Evolutionary conservation across 2,888 invertebrate species (phyloP), one percentile per base, ranked within the genome.

Genomic region (Cetonia aurata): DNA sequence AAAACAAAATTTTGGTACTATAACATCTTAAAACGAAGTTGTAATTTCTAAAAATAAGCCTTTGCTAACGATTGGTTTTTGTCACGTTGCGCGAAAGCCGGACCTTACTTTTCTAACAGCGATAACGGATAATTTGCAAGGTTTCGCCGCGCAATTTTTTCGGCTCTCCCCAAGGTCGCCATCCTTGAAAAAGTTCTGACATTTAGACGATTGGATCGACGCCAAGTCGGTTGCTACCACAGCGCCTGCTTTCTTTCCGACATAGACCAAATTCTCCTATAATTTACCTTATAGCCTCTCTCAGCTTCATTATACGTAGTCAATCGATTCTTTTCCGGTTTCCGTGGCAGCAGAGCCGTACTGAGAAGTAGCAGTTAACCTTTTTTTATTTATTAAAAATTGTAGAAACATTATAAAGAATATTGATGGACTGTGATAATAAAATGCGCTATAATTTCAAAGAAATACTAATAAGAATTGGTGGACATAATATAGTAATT

Each of bases 211-310:
- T 70, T 74, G 74, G 74, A 59, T 25, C 25, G 8, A 48, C 17
- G 74, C 74, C 74, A 74, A 71, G 60, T 70, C 73, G 72, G 71
- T 71, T 71, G 50, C 57, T 68, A 65, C 50, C 62, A 50, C 37
- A n/a, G n/a, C 50, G 44, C 48, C 56, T 42, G 42, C 52, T 19
- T 46, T 67, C 53, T 67, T 65, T 52, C 25, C 50, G 25, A 17
- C 50, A 37, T 50, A 65, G 50, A 37, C 62, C 6, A 46, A 31
- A 48, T n/a, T 48, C 12, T 65, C 50, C 50, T 48, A 13, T 31
- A 65, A 65, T 42, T 42, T 50, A 4, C 31, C 15, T 13, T 25
- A n/a, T n/a, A 25, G 25, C 25, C 25, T 25, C 25, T 25, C 1
- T 25, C 17, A n/a, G 6, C 17, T 12, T 37, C 33, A 10, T 33